Base-by-base conservation (phyloP, 2,888 invertebrate species). In the Hipparchia sbordonii region DNA sequence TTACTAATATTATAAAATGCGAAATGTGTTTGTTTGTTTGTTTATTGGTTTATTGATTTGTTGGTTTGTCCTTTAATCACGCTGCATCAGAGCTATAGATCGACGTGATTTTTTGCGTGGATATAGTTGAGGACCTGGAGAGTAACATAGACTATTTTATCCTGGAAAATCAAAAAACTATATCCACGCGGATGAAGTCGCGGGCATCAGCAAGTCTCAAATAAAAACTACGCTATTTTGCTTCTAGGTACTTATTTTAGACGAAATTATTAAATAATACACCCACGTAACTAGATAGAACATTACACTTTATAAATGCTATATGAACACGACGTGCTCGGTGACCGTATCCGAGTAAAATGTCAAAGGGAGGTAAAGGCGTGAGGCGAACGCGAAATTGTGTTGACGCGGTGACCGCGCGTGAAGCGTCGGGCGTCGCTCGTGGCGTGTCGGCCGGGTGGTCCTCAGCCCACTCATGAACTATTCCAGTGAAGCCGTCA, bases 401-500 rank as follows among this genome's bases (percentile, higher is more conserved):
- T 88, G 87, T 89, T 87, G 89, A 90, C 87, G 87, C 86, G 86
- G 84, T 85, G 87, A 87, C 78, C 78, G 79, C 77, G 75, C 76
- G 76, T 74, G 68, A 75, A 76, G 75, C 71, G 71, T 72, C 71
- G 48, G 68, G 66, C 72, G 75, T 77, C 70, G 77, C 76, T 71
- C 67, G 76, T 74, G 77, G 77, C 76, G 76, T 62, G 77, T 68
- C 65, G 71, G 75, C 76, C 79, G 85, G 89, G 90, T 88, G 90
- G 89, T 88, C 89, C 81, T 82, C 84, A 70, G 84, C 87, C 87
- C 85, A 88, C 89, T 90, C 88, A 83, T 86, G 85, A 87, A 89
- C 90, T 88, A 86, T 92, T 88, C 87, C 84, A 90, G 88, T 87
- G 89, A 87, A 89, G 85, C 88, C 89, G 87, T 89, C 91, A 89